phyloP scores from a whole-genome alignment of 1,140 invertebrate genomes.

The Aphidius gifuensis region DNA sequence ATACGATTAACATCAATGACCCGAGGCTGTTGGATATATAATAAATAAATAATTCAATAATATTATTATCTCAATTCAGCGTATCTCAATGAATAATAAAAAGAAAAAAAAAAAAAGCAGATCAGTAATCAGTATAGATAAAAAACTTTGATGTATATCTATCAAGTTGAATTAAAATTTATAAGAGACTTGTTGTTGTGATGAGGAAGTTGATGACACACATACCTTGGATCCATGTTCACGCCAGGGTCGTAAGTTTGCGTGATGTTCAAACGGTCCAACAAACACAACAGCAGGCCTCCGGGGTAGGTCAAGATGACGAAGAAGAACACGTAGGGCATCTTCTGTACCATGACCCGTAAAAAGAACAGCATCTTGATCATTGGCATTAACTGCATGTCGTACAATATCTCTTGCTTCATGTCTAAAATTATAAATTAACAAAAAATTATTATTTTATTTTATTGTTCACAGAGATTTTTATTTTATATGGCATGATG shows the following conservation, averaged over 20 bases:
- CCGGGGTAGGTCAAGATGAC: conserved; percentile 57
- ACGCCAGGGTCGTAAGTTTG: conserved; percentile 80
- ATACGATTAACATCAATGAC: conserved; percentile 19
- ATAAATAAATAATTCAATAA: conserved; percentile 2
- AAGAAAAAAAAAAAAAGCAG: too few relatives aligned
- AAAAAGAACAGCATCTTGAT: conserved; percentile 82
- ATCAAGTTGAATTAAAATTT: conserved; percentile 1
- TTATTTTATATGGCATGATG: too few relatives aligned
- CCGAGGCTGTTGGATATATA: conserved; percentile 9
- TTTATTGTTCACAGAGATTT: background rate
- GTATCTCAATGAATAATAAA: too few relatives aligned
- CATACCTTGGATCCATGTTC: conserved; percentile 74
- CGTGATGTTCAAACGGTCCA: conserved; percentile 83
- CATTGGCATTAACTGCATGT: conserved; percentile 74
- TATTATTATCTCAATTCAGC: background rate
- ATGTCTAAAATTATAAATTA: conserved; percentile 58
- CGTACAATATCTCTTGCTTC: conserved; percentile 80
- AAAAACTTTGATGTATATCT: background rate
- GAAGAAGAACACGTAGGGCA: conserved; percentile 69
- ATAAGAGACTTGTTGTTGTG: background rate
- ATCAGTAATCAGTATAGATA: background rate
- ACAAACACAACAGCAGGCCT: conserved; percentile 71
- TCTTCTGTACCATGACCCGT: conserved; percentile 71
- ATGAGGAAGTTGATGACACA: background rate
- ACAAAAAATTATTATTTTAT: background rate